A percentile compares a stretch with the other conserved stretches of the same genome.
Conservation (phyloP, 1,140 invertebrate species). For the Ectropis grisescens region DNA sequence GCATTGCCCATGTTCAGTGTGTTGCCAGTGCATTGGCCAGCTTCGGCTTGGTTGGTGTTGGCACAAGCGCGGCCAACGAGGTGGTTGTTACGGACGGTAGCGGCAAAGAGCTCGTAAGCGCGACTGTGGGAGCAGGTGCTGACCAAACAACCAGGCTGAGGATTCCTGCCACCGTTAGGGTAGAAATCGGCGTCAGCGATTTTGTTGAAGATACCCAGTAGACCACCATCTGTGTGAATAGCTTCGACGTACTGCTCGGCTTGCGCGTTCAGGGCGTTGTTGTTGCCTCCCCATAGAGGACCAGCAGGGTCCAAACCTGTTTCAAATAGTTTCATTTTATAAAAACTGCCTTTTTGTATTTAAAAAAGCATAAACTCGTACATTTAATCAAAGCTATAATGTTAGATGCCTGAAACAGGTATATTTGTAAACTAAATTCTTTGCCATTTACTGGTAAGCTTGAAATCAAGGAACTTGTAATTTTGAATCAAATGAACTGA, state of each 20-base stretch:
- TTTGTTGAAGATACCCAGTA: slow-evolving; percentile 43
- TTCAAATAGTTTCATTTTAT: slow-evolving; percentile 3
- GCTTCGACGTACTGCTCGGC: slow-evolving; percentile 73
- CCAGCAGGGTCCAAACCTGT: slow-evolving; percentile 76
- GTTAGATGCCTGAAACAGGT: too few species aligned
- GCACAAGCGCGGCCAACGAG: slow-evolving; percentile 53
- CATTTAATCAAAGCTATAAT: too few species aligned
- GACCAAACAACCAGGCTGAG: slow-evolving; percentile 75
- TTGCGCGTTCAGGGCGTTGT: slow-evolving; percentile 26
- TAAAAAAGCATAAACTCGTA: too few species aligned
- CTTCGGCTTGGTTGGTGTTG: slow-evolving; percentile 24
- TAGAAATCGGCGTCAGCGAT: slow-evolving; percentile 70
- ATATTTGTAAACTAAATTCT: too few species aligned
- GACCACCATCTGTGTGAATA: slow-evolving; percentile 73
- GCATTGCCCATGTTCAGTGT: slow-evolving; percentile 40
- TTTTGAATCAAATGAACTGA: too few species aligned
- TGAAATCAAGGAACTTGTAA: too few species aligned
- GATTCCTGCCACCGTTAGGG: slow-evolving; percentile 71
- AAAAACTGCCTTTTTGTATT: neutral
- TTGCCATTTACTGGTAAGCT: too few species aligned
- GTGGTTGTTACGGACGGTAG: slow-evolving; percentile 59
- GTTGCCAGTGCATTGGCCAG: slow-evolving; percentile 25
- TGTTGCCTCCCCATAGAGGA: slow-evolving; percentile 61
- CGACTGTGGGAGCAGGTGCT: slow-evolving; percentile 68
- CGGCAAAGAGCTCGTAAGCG: slow-evolving; percentile 68